Conservation (phyloP, 2,888 invertebrate species). For the Idaea aversata region DNA sequence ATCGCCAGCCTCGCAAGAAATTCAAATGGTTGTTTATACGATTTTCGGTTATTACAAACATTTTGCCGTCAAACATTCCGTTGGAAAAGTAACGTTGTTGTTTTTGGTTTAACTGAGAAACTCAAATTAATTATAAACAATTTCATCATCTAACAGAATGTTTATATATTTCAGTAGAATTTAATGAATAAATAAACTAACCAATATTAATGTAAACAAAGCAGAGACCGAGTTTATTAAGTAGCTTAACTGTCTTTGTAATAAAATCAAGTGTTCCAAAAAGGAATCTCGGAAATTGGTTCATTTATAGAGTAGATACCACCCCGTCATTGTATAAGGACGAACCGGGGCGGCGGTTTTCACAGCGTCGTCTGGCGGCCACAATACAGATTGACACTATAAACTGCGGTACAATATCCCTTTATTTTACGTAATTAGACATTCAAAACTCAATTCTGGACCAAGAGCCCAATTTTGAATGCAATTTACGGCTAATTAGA, state of each 20-base stretch:
- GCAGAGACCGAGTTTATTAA: slow-evolving; percentile 1
- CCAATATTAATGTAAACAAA: background rate
- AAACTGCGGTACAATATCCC: slow-evolving; percentile 61
- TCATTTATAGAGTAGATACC: background rate
- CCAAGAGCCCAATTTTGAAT: slow-evolving; percentile 68
- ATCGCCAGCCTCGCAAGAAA: slow-evolving; percentile 31
- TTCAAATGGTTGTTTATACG: slow-evolving; percentile 35
- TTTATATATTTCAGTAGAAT: slow-evolving; percentile 13
- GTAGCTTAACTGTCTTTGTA: slow-evolving; percentile 1
- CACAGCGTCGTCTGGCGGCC: slow-evolving; percentile 31
- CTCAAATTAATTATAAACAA: slow-evolving; percentile 32
- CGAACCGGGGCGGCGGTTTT: slow-evolving; percentile 14
- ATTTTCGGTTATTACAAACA: slow-evolving; percentile 32
- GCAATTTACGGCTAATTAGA: slow-evolving; percentile 76
- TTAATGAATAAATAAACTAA: slow-evolving; percentile 16
- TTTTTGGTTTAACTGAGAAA: slow-evolving; percentile 33
- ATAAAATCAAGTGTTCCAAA: slow-evolving; percentile 1
- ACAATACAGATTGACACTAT: slow-evolving; percentile 60
- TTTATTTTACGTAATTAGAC: slow-evolving; percentile 70
- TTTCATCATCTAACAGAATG: slow-evolving; percentile 28
- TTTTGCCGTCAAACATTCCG: slow-evolving; percentile 38
- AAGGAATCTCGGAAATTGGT: slow-evolving; percentile 1
- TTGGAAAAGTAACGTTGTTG: slow-evolving; percentile 27
- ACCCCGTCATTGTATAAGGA: background rate
- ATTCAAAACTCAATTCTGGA: slow-evolving; percentile 72